A percentile compares a stretch with the other conserved stretches of the same genome.
Conservation (phyloP, 2,797 vertebrate genomes). For the Acanthornis magna region DNA sequence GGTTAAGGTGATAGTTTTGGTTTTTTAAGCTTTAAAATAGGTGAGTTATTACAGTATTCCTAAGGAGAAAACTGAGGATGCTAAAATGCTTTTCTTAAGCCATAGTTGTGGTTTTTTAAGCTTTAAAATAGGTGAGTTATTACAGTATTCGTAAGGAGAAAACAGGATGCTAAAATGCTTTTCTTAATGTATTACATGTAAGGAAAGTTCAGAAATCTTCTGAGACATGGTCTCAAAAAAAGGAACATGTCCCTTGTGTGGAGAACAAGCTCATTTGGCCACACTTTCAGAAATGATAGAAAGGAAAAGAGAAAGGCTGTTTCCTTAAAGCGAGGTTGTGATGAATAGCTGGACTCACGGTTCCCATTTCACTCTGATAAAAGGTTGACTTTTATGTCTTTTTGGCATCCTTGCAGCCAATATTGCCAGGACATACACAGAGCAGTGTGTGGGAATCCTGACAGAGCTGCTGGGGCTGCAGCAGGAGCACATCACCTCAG, state of each 20-base stretch:
- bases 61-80: background rate
- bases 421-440: slow-evolving; percentile 90
- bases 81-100: background rate
- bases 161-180: background rate
- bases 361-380: background rate
- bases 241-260: background rate
- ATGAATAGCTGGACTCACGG: background rate
- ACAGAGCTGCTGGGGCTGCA: slow-evolving; percentile 87
- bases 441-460: slow-evolving; percentile 88
- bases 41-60: background rate
- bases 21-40: background rate
- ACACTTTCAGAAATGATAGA: background rate
- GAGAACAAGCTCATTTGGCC: background rate
- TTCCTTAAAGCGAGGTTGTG: background rate
- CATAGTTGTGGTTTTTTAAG: background rate
- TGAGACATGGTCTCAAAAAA: background rate
- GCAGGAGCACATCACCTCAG: slow-evolving; percentile 93
- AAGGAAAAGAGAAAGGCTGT: background rate
- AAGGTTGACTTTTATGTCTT: background rate
- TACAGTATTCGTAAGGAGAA: background rate
- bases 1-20: background rate
- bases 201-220: background rate
- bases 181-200: background rate
- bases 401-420: slow-evolving; percentile 75
- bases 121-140: background rate